phyloP scores from a whole-genome alignment of 2,888 invertebrate species.

The Protophormia terraenovae region DNA sequence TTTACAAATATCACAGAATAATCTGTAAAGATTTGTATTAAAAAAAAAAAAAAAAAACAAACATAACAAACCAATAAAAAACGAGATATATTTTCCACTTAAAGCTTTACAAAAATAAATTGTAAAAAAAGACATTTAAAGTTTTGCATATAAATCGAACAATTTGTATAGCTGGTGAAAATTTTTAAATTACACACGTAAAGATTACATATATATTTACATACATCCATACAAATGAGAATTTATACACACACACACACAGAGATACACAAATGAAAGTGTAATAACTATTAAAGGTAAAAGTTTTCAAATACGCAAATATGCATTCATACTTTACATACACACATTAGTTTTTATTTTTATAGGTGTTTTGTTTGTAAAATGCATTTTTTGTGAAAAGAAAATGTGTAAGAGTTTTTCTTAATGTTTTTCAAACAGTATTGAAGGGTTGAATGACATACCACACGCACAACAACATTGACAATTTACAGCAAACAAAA shows the following conservation, averaged over 20 bases:
- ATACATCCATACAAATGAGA: not conserved
- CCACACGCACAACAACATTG: conserved; percentile 27
- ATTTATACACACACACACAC: not conserved
- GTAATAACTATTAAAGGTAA: not conserved
- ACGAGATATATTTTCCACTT: not conserved
- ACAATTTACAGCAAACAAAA: not conserved
- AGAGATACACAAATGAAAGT: not conserved
- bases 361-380: not conserved
- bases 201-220: not conserved
- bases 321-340: not conserved
- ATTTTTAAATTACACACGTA: conserved; percentile 28
- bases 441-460: conserved; percentile 17
- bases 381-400: not conserved
- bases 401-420: not conserved
- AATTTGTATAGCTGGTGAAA: conserved; percentile 26
- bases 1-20: not conserved
- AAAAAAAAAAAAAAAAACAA: not conserved
- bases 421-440: not conserved
- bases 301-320: not conserved
- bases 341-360: not conserved
- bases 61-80: not conserved
- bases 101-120: conserved; percentile 12
- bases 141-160: conserved; percentile 58
- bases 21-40: conserved; percentile 5
- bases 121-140: conserved; percentile 19